Evolutionary conservation across 2,888 invertebrate species (phyloP), one percentile per base, ranked within the genome.

Genomic region (Colostygia pectinataria): DNA sequence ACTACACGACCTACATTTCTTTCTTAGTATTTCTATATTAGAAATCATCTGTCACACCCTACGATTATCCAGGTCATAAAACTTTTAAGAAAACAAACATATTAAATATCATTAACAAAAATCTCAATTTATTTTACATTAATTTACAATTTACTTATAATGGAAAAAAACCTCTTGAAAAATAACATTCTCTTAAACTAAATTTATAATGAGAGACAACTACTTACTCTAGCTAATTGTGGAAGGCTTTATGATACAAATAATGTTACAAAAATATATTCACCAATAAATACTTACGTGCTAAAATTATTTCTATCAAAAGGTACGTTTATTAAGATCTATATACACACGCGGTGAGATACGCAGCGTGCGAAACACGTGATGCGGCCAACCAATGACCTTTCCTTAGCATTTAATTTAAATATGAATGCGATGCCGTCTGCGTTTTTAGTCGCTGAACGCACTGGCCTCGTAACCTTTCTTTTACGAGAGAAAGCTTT

Each of bases 91-190:
- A 65, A 61, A 59, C 29, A 52, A 62, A 68, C 61, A 57, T 58
- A 64, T 51, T 60, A 48, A 53, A 28, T 67, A 74, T 77, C 74
- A 63, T 82, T 87, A 88, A 89, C 85, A 88, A 87, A 89, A 87
- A 84, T 86, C 81, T 85, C 84, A 75, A 69, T 90, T 90, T 87
- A 88, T 88, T 90, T 88, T 89, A 90, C 90, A 89, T 86, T 84
- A 88, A 81, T 90, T 89, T 89, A 89, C 88, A 90, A 66, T 60
- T 60, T 80, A 83, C 77, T 82, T 82, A 82, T 32, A 67, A 64
- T 61, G 55, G 63, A 68, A 71, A 75, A 70, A 77, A 85, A 80
- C 78, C 74, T 81, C 77, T 83, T 72, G 77, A 80, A 83, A 81
- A 79, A 81, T 84, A 86, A 86, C 84, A 83, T 84, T 81, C 77